Base-by-base conservation (phyloP, 2,797 vertebrate genomes). In the Macrochelys suwanniensis region DNA sequence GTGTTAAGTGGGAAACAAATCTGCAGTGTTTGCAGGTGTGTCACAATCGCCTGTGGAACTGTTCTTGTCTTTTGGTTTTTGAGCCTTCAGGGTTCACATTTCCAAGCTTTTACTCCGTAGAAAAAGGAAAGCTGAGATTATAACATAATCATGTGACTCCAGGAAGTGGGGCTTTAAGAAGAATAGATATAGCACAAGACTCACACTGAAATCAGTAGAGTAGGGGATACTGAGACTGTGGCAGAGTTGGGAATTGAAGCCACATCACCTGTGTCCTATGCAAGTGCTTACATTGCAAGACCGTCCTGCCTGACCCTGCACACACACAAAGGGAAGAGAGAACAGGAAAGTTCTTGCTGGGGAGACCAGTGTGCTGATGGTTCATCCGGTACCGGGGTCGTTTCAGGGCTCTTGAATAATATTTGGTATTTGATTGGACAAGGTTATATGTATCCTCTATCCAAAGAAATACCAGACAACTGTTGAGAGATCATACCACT, bases 1-100 rank as follows among this genome's bases (percentile, higher is more conserved):
- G 54, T 49, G 80, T n/a, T 82, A 92, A 76, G 84, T 91, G 51
- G 76, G 80, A 93, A 95, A 92, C 91, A 87, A 47, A 80, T 54
- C 53, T 81, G n/a, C 83, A 88, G 85, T 47, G 19, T 12, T 92
- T 89, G 76, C 7, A 83, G 1, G 6, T 80, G 42, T 68, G 85
- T 68, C 87, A 95, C 56, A 76, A 5, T 85, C 56, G 17, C 68
- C 33, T 90, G 71, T 85, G 74, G 86, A 95, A 71, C 31, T 31
- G 13, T 61, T 33, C 31, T 37, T 37, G 37, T 3, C 71, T 56
- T 94, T 77, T 74, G 7, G 4, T 8, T 49, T 49, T 17, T 56
- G 65, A 83, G 53, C 9, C 13, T 10, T 49, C 86, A 51, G 71
- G 2, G 53, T 91, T 37, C 0, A 0, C 16, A 5, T 11, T 47